phyloP scores from a whole-genome alignment of 92 coral and sea anemone species.

The Galaxea fascicularis region DNA sequence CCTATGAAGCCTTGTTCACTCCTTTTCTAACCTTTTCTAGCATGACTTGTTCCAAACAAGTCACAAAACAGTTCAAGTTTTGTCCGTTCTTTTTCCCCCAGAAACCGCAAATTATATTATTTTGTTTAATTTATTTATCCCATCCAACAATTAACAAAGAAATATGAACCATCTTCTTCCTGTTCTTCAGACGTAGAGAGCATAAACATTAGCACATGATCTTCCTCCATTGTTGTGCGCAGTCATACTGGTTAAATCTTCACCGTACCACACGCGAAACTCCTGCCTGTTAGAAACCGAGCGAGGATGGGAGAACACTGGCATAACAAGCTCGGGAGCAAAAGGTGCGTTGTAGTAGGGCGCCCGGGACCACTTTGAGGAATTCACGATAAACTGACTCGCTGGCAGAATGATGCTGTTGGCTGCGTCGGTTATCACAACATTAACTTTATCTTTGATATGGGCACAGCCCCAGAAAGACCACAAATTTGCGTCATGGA shows the following conservation, averaged over 20 bases:
- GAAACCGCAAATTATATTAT: background rate
- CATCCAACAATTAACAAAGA: background rate
- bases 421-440: background rate
- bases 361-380: background rate
- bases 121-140: too few species aligned
- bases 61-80: background rate
- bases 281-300: background rate
- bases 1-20: background rate
- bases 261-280: background rate
- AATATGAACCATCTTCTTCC: background rate
- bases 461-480: background rate
- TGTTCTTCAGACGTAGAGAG: background rate
- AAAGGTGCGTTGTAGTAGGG: background rate
- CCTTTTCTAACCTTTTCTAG: background rate
- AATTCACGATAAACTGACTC: background rate
- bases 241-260: background rate
- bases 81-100: background rate
- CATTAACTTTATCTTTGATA: background rate
- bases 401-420: background rate
- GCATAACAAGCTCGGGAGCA: background rate
- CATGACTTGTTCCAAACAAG: background rate
- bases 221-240: background rate
- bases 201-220: background rate
- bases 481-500: background rate
- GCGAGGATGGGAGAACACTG: background rate